Base-by-base conservation (phyloP, 2,113 vertebrate species). In the Callionymus lyra region DNA sequence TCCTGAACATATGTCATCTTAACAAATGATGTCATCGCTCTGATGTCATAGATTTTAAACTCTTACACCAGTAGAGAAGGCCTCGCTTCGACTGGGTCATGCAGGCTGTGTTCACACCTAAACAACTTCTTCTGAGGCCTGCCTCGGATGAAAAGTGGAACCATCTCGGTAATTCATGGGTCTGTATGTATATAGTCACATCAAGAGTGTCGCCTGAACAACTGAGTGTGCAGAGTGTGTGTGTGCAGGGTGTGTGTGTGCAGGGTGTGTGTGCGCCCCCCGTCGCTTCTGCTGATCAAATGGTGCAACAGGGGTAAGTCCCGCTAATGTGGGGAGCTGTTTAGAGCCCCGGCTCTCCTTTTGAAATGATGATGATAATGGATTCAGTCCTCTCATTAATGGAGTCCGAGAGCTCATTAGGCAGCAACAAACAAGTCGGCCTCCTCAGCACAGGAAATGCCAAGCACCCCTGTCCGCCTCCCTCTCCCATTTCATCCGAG, bases 311-410 rank as follows among this genome's bases (percentile, higher is more conserved):
- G 89, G 91, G 90, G 86, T 88, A 90, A 89, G 84, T 89, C 87
- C 86, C 83, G 89, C 88, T 92, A 93, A 94, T 92, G 91, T 82
- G 89, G 88, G 86, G 87, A 90, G 90, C 90, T 91, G 94, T 93
- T 92, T 91, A 88, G 90, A 89, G 87, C 87, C 50, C 15, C 84
- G 84, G 88, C 88, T 89, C 86, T 88, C 89, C 91, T 94, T 98
- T 98, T 96, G 92, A 98, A 96, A 94, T 90, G 89, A 91, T 89
- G 92, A 92, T 89, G 91, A 92, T 94, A 94, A 97, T 95, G 90
- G 92, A 94, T 94, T 92, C 93, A 93, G 92, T 92, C 88, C 91
- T 90, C 92, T 97, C 93, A 97, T 98, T 98, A 97, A 97, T 92
- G 91, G 63, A 87, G 92, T 89, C 92, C 90, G 88, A 96, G 92